Base-by-base conservation (phyloP, 2,797 vertebrate genomes). In the Clamator glandarius region DNA sequence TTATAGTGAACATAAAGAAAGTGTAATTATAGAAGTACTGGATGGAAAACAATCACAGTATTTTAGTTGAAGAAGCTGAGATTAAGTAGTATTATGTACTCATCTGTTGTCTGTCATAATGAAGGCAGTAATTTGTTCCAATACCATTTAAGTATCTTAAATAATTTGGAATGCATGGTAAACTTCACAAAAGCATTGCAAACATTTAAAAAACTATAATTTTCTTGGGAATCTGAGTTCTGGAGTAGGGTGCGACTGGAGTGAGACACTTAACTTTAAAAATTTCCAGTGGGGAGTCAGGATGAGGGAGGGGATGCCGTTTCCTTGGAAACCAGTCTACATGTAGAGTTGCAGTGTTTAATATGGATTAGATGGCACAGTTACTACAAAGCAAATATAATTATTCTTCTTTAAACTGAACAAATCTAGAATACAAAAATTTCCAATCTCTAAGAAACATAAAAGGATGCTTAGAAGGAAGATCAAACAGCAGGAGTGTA, bases 71-170 rank as follows among this genome's bases (percentile, higher is more conserved):
- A 93, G 93, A 95, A 93, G 76, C 82, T 88, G 84, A 93, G 89
- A 83, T 72, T 96, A 92, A 86, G 51, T 87, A 90, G 79, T 86
- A 62, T 68, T 96, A 96, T 48, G 64, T 63, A 87, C 68, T 94
- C 93, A 84, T 95, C 95, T 94, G 76, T 46, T 94, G 86, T 93
- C 86, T 95, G 87, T 93, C 94, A 95, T 90, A 93, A 97, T 50
- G 96, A 96, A 96, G 92, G 81, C 91, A 85, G 92, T 95, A 94
- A 97, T 97, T 97, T 96, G 94, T 96, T 96, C 90, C 92, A 95
- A 90, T 81, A 90, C 48, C 77, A 78, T 96, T 95, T 93, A 96
- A 89, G 62, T 73, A 89, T 91, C 84, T 91, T 87, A 93, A 95
- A 95, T 95, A 86, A 95, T 88, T 97, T 79, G 89, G 59, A 92